These are phyloP conservation scores for Dermochelys coriacea DNA, from an alignment of 2,797 vertebrate species.

Conservation along the genomic window DNA sequence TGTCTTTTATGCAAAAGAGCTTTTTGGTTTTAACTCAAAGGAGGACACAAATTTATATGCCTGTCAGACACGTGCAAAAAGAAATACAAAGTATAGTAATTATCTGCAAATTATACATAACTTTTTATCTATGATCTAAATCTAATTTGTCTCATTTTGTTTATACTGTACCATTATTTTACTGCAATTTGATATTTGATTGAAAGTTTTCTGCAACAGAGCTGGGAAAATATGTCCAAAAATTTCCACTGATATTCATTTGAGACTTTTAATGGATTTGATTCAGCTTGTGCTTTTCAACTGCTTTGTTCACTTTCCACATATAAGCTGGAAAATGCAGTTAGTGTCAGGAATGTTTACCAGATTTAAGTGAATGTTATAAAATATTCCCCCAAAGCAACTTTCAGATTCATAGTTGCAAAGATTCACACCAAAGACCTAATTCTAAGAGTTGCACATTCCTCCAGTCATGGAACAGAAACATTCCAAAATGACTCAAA, in stretches of 20 bases:
- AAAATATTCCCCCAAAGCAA: conserved; percentile 60
- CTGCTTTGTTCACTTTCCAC: neutral
- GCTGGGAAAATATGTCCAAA: neutral
- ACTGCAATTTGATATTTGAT: neutral
- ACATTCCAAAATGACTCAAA: neutral
- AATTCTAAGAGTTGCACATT: conserved; percentile 27
- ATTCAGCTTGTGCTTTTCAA: conserved; percentile 20
- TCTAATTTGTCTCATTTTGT: neutral
- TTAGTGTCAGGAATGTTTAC: conserved; percentile 19
- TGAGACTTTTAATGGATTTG: neutral
- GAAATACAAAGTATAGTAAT: neutral
- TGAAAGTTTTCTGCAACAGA: neutral
- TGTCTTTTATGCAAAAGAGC: neutral
- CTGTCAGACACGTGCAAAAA: neutral
- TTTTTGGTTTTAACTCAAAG: neutral
- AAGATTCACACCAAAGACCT: conserved; percentile 17
- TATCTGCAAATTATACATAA: conserved; percentile 3
- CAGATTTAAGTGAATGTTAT: neutral
- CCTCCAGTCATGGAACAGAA: neutral
- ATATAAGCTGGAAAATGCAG: conserved; percentile 4
- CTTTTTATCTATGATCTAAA: neutral
- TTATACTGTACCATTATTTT: neutral
- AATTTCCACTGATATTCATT: neutral
- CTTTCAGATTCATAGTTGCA: conserved; percentile 19
- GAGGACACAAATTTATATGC: neutral